Percentiles rank a stretch among this genome's conserved stretches.
Evolutionary conservation across 1,140 invertebrate species (phyloP).

Genomic region (Ceratosolen solmsi): DNA sequence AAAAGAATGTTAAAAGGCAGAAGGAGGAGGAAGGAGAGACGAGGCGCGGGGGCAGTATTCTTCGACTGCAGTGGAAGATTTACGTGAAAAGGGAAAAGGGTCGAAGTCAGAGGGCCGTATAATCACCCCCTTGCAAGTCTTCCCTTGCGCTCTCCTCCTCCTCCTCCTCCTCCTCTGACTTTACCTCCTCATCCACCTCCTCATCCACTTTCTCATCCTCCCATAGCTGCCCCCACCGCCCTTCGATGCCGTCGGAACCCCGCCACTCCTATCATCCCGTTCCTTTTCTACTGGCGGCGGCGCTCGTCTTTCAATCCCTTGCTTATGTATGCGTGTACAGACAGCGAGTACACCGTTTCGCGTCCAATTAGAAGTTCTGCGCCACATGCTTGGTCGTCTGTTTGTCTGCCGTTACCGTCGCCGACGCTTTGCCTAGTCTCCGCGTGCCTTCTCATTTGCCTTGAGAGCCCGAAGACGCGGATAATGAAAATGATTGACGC

Average conservation of each 20-base stretch:
- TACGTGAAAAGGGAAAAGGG: constrained; percentile 46
- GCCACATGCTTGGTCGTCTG: constrained; percentile 17
- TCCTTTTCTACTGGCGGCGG: constrained; percentile 31
- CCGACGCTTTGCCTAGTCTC: neutral
- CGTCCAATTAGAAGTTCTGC: constrained; percentile 44
- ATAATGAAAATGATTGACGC: constrained; percentile 40
- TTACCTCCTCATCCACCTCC: neutral
- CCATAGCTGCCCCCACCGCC: too few relatives aligned
- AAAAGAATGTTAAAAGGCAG: constrained; percentile 16
- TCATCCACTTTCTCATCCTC: too few relatives aligned
- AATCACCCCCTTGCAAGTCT: constrained; percentile 47
- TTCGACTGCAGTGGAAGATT: constrained; percentile 6
- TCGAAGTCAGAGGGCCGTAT: constrained; percentile 44
- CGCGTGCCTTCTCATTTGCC: constrained; percentile 26
- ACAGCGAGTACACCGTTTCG: constrained; percentile 10
- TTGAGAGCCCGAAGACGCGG: constrained; percentile 17
- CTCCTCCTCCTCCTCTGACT: neutral
- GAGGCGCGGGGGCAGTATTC: neutral
- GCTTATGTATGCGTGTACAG: neutral
- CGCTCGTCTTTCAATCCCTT: constrained; percentile 36
- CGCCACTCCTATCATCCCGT: neutral
- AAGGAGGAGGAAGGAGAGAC: neutral
- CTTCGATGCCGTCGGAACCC: too few relatives aligned
- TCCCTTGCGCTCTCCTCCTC: constrained; percentile 22
- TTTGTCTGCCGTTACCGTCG: constrained; percentile 9